Base-by-base conservation (phyloP, 2,888 invertebrate species). In the Sycophila texana region DNA sequence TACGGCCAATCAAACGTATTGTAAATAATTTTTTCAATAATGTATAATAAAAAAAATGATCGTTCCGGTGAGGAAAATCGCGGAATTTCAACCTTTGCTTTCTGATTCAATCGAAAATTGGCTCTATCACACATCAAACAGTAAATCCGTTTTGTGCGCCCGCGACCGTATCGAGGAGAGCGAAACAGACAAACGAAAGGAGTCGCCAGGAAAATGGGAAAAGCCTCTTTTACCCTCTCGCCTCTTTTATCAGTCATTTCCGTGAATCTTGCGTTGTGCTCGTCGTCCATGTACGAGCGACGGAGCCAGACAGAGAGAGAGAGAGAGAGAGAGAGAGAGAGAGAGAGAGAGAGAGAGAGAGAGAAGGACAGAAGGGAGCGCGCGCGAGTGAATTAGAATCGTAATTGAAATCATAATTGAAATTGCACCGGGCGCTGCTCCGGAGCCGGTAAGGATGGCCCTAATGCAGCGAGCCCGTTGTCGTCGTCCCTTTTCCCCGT, bases 371-470 rank as follows among this genome's bases (percentile, higher is more conserved):
- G 7, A 10, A 39, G 39, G 10, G 39, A 5, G 30, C 12, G 51
- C 53, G 57, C 66, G 76, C 68, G 55, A 73, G 47, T 68, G 78
- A 79, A 81, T 82, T 74, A 79, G 81, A 80, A 77, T 74, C 71
- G 81, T 77, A 77, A 82, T 82, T 82, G 79, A 82, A 82, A 82
- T 80, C 79, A 82, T 82, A 82, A 82, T 82, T 82, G 81, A 82
- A 82, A 82, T 77, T 74, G 77, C 66, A 30, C 58, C 53, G 39
- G 10, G 5, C 20, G 55, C 65, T 30, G 57, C 22, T 10, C 26
- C 58, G 18, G 3, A 10, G 53, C 51, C 30, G 49, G 57, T 73
- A 77, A 80, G 72, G 67, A 74, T 74, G 73, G 39, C 60, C 39
- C 73, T 68, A 74, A 74, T 65, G 65, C 65, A 57, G n/a, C 65